Base-by-base conservation (phyloP, 2,113 vertebrate genomes). In the Pelecanus crispus region DNA sequence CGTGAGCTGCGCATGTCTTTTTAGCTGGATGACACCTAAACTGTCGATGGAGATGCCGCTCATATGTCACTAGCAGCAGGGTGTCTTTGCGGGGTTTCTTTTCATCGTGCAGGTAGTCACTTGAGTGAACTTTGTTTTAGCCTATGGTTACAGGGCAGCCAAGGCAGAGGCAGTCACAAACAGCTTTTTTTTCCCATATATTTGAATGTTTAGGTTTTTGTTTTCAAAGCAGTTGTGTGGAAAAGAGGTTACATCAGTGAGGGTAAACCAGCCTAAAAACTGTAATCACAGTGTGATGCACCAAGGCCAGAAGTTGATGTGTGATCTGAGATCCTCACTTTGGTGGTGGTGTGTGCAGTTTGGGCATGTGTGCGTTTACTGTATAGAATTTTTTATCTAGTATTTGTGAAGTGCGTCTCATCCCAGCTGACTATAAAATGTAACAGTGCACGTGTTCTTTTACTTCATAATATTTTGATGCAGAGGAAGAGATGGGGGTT, bases 1-100 rank as follows among this genome's bases (percentile, higher is more conserved):
- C 0, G 0, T 44, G 86, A 67, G 47, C 55, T 63, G 32, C 0
- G 0, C 1, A 1, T 67, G 28, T 63, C 55, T 68, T 0, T 0
- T 83, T 20, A 12, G 38, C 67, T 68, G 24, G 68, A 73, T 85
- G 73, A 63, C 52, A 49, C 56, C 68, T 53, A 4, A 52, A 9
- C 16, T 85, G 55, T 42, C 0, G 0, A 11, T 13, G 36, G 50
- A 75, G 58, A 10, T 75, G 45, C 32, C 6, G 19, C 55, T 93
- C 13, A 0, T 8, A 1, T 25, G 44, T n/a, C 44, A 47, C 26
- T 21, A 58, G 19, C 61, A 52, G 45, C 15, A 4, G 17, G 29
- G 45, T 29, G 29, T 22, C 63, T 83, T 72, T 40, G 55, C 55
- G 68, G 29, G 20, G 34, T 62, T 58, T 66, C 2, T 7, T 70